Evolutionary conservation across 2,113 vertebrate genomes (phyloP).

Genomic region (Ciconia stormi): DNA sequence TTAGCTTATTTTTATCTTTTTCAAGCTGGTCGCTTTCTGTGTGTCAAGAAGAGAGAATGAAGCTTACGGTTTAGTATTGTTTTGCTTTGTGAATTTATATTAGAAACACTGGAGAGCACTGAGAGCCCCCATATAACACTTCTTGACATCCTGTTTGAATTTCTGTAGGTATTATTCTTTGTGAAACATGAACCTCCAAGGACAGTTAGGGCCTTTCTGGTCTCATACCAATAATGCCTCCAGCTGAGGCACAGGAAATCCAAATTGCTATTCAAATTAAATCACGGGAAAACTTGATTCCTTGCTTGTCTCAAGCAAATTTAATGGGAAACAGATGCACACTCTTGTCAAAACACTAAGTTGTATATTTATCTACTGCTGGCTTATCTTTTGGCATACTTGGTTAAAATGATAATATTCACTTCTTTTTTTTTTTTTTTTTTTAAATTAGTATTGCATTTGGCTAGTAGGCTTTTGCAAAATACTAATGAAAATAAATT

Average conservation of each 20-base stretch:
- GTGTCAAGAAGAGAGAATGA: neutral
- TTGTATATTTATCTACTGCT: constrained; percentile 22
- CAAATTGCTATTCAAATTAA: constrained; percentile 70
- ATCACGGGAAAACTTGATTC: constrained; percentile 48
- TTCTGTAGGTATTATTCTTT: constrained; percentile 27
- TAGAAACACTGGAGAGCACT: neutral
- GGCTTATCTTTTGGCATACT: neutral
- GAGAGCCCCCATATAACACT: neutral
- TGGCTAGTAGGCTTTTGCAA: neutral
- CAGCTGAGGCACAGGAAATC: constrained; percentile 60
- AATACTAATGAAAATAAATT: neutral
- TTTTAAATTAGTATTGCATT: neutral
- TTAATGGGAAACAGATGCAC: constrained; percentile 74
- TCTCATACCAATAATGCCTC: constrained; percentile 50
- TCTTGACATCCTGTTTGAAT: constrained; percentile 19
- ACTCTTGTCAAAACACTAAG: neutral
- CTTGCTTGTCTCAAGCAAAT: constrained; percentile 35
- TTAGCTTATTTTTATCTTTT: neutral
- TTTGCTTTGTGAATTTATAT: neutral
- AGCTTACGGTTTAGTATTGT: neutral
- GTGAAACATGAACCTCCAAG: constrained; percentile 19
- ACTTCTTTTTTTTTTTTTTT: neutral
- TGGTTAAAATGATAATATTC: neutral
- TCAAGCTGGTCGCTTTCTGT: neutral
- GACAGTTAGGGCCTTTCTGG: constrained; percentile 20